Evolutionary conservation across 1,140 invertebrate genomes (phyloP), one percentile per base, ranked within the genome.

Genomic region (Cydia amplana): DNA sequence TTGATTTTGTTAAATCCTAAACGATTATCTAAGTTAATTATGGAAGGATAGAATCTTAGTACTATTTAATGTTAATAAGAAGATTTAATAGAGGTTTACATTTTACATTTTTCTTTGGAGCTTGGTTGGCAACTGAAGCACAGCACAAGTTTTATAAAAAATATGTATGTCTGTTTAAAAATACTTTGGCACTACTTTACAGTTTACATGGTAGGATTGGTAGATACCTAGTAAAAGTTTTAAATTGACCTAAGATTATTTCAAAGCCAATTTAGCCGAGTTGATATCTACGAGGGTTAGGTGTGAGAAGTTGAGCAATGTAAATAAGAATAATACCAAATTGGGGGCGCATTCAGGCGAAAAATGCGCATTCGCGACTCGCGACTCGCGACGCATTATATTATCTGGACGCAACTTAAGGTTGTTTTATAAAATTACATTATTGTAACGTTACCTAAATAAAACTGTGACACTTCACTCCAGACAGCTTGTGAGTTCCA

Each of bases 41-140:
- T 9, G 55, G 10, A 20, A 76, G 76, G 73, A 77, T 74, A 80
- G 65, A 74, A 64, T 77, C 72, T 72, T 75, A 67, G 64, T 67
- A 64, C 28, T 72, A 10, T 60, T 10, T 60, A 23, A 23, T 60
- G 12, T 7, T 55, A 55, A 18, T 60, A 23, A 60, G 18, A 60
- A 23, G 18, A 12, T 60, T 23, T 23, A 60, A n/a, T n/a, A n/a
- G n/a, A n/a, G 7, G 32, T 32, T 10, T 55, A n/a, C 6, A 0
- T 23, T 23, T 23, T 60, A 10, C 20, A 23, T 23, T 60, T 23
- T 23, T 60, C 14, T 4, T 43, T 46, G 43, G 12, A 60, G 55
- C 9, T 60, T 60, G 55, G 55, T 20, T 60, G 55, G 55, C 20
- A 60, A 23, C 10, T 60, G 9, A 20, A 10, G 9, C 20, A 23